Conservation (phyloP, 2,797 vertebrate genomes). For the Anisognathus igniventris region DNA sequence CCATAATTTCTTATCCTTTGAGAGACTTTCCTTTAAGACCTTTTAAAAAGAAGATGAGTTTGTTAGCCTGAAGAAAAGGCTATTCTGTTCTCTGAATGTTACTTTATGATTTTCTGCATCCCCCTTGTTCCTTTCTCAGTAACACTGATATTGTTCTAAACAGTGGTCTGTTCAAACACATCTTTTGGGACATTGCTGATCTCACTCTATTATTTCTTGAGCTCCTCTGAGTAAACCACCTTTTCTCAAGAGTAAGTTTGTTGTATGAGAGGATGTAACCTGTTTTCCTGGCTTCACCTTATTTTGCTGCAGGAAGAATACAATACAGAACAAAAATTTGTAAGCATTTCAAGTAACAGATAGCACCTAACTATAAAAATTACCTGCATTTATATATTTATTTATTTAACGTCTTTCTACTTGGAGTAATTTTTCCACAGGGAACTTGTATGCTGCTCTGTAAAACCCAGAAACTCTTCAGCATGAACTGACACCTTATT, state of each 20-base stretch:
- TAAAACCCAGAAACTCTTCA: not conserved
- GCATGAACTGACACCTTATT: not conserved
- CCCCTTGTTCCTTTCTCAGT: not conserved
- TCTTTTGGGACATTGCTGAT: not conserved
- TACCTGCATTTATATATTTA: not conserved
- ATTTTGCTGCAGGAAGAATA: not conserved
- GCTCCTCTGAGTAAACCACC: not conserved
- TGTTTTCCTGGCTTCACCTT: not conserved
- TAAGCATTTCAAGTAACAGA: not conserved
- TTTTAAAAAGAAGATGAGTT: not conserved
- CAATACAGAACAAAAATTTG: not conserved
- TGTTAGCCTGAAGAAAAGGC: not conserved
- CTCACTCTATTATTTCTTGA: not conserved
- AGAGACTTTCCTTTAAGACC: not conserved
- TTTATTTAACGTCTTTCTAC: not conserved
- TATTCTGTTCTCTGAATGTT: not conserved
- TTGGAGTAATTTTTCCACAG: not conserved
- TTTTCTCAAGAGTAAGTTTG: not conserved
- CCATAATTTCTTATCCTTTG: not conserved
- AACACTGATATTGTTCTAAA: not conserved
- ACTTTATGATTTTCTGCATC: not conserved
- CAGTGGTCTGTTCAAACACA: not conserved
- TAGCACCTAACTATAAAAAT: not conserved
- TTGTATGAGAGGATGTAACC: not conserved
- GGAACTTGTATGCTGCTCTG: not conserved